Conservation (phyloP, 2,797 vertebrate species). For the Cirrhinus molitorella region DNA sequence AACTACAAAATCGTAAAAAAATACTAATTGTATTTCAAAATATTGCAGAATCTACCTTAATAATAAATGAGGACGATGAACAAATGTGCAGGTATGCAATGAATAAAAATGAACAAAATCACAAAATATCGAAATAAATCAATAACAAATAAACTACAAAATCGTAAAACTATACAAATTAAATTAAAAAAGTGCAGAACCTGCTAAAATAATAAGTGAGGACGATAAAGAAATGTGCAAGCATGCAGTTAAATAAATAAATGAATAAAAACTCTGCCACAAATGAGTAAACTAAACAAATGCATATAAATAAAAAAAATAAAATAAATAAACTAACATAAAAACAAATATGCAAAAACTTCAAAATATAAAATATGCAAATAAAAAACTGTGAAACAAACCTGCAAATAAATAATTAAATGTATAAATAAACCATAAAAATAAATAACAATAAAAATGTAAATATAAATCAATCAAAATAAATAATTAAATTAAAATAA, state of each 20-base stretch:
- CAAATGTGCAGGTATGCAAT: not conserved
- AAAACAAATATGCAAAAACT: not conserved
- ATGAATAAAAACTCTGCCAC: not conserved
- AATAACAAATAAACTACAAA: no score
- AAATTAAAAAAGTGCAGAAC: no score
- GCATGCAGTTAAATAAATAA: not conserved
- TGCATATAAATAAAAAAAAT: not conserved
- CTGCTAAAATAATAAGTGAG: no score
- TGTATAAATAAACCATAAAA: not conserved
- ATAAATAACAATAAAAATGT: no score
- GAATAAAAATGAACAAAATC: not conserved
- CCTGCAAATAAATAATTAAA: not conserved
- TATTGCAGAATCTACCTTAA: no score
- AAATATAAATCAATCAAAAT: no score
- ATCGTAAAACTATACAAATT: no score
- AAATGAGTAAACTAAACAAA: not conserved
- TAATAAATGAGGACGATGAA: not conserved
- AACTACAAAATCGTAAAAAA: not conserved
- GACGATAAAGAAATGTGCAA: not conserved
- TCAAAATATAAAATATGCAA: no score
- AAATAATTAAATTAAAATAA: no score
- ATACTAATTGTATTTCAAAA: not conserved
- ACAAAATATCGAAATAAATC: no score
- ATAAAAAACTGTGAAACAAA: no score
- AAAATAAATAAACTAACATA: not conserved